Base-by-base conservation (phyloP, 2,888 invertebrate genomes). In the Trisateles emortualis region DNA sequence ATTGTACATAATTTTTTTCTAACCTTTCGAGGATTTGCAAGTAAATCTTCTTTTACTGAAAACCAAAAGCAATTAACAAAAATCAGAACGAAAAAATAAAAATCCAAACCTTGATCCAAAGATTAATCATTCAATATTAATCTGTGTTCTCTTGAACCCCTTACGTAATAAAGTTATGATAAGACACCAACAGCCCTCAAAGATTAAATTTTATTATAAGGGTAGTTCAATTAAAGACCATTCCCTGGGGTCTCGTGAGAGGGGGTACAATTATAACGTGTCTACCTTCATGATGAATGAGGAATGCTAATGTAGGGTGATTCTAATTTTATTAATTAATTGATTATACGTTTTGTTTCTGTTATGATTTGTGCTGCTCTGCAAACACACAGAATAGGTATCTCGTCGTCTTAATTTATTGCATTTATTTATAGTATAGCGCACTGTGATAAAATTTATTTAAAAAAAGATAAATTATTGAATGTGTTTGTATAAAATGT, bases 201-300 rank as follows among this genome's bases (percentile, higher is more conserved):
- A 65, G 68, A 78, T 73, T 64, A 69, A 65, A 77, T 76, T 78
- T 77, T 76, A 74, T 73, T 74, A 69, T 64, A 58, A 60, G 60
- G 59, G 53, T 64, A 68, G 65, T 64, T 68, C 64, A 73, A 64
- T 67, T 66, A 67, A 51, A 60, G 59, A 52, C 45, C 38, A 2
- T 22, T 63, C 72, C 56, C 71, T 0, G n/a, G 63, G 72, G 71
- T 55, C 59, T 65, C 65, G 43, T 65, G 62, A 64, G 52, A 26
- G 43, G 48, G 59, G 52, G 52, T 49, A 55, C 68, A 73, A 72
- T 71, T 67, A 71, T 60, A 52, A 38, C 57, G 43, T 54, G 54
- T 48, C 60, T 51, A 43, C 36, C 50, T 43, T 40, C n/a, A 70
- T 70, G 67, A 70, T 66, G 54, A 60, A 70, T 66, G 64, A 57